Evolutionary conservation across 1,140 invertebrate genomes (phyloP).

Genomic region (Xylocopa sonorina): DNA sequence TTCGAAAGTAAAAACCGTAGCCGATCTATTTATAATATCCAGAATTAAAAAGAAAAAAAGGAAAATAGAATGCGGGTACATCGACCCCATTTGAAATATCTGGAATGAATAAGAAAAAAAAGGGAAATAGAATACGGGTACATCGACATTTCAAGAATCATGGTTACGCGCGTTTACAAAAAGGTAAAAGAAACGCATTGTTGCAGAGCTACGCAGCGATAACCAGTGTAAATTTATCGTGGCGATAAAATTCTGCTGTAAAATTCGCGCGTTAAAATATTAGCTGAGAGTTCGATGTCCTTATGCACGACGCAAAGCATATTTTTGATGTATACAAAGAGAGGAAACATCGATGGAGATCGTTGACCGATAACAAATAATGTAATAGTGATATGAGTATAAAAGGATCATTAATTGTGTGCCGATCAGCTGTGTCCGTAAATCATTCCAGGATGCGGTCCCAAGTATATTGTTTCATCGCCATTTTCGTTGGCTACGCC

Average conservation of each 20-base stretch:
- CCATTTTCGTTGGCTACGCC: slow-evolving; percentile 31
- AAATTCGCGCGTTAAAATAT: slow-evolving; percentile 71
- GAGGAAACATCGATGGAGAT: slow-evolving; percentile 34
- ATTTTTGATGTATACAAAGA: no score
- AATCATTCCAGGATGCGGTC: slow-evolving; percentile 47
- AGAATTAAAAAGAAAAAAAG: no score
- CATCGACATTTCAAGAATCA: no score
- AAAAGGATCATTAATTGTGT: slow-evolving; percentile 52
- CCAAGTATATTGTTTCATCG: not conserved
- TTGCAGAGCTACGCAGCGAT: slow-evolving; percentile 62
- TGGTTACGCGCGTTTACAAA: not conserved
- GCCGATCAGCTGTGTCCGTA: slow-evolving; percentile 45
- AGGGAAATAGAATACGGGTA: no score
- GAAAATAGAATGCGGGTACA: no score
- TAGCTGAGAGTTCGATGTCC: slow-evolving; percentile 67
- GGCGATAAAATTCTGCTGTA: slow-evolving; percentile 52
- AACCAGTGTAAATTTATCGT: slow-evolving; percentile 78
- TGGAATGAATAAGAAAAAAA: no score
- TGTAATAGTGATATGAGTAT: slow-evolving; percentile 57
- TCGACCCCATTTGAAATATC: no score
- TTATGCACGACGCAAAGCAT: slow-evolving; percentile 37
- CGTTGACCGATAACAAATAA: slow-evolving; percentile 54
- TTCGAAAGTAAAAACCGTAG: no score
- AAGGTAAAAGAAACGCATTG: not conserved
- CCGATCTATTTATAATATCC: no score